Evolutionary conservation across 1,140 invertebrate genomes (phyloP), one percentile per base, ranked within the genome.

Genomic region (Diorhabda carinulata): DNA sequence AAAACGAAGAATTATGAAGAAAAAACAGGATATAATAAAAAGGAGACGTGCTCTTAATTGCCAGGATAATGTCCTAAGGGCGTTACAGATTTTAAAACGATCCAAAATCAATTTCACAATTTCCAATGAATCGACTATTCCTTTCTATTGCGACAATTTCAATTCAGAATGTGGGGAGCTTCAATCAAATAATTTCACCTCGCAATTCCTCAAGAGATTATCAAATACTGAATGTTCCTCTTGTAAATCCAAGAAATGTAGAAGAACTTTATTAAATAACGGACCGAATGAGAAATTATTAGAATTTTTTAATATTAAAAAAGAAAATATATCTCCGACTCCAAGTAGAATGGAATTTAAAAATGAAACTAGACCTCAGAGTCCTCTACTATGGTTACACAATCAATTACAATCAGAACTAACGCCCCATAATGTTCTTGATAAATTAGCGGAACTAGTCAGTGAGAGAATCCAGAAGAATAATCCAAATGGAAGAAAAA

Each of bases 81-180:
- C 72, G 57, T 64, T 75, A 41, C 41, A 65, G 61, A 62, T 65
- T 9, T 67, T 75, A 44, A 69, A 71, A 61, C 44, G 65, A 60
- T 69, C 71, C 7, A 75, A 73, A 40, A 75, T 75, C 25, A 71
- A 68, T 45, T 75, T 75, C 47, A 70, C 69, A n/a, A 73, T 75
- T 61, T 68, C 72, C 47, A 75, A 68, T 61, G 62, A 73, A 10
- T 59, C 66, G 6, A 61, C 58, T 41, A 40, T 64, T 61, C 61
- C 45, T 10, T 25, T 25, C 25, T 25, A 25, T 25, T 25, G 25
- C 25, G 25, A 25, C 25, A 25, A 25, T 1, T 25, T 52, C 47
- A 52, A n/a, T 3, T 52, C 47, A 52, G 47, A 52, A 52, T 52
- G 25, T 1, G 25, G 25, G 25, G 25, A 25, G 25, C 0, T 25